Evolutionary conservation across 2,888 invertebrate species (phyloP).

Genomic region (Leptinotarsa peninsularis): DNA sequence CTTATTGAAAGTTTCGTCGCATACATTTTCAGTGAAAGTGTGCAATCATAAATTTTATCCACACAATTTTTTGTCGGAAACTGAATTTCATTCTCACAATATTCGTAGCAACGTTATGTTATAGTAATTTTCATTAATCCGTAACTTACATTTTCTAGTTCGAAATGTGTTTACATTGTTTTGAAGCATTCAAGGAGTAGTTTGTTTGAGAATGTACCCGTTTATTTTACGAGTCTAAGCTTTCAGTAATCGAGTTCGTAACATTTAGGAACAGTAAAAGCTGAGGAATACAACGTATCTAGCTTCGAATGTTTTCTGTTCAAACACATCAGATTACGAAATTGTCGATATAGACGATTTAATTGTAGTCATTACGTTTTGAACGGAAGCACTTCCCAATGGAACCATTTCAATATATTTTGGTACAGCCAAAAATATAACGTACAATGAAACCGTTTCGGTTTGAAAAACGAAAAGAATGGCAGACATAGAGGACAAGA

Average conservation of each 20-base stretch:
- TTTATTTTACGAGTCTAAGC: slow-evolving; percentile 12
- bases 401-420: too few species aligned
- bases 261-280: slow-evolving; percentile 13
- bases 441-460: too few species aligned
- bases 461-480: too few species aligned
- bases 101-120: neutral
- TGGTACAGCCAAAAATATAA: too few species aligned
- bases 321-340: neutral
- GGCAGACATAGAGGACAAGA: too few species aligned
- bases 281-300: slow-evolving; percentile 1
- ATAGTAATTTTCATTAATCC: slow-evolving; percentile 7
- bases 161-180: slow-evolving; percentile 25
- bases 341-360: neutral
- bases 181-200: neutral
- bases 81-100: neutral
- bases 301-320: neutral
- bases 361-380: too few species aligned
- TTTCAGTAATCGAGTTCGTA: slow-evolving; percentile 11
- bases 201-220: slow-evolving; percentile 6
- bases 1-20: too few species aligned
- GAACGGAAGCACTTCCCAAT: too few species aligned
- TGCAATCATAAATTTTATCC: too few species aligned
- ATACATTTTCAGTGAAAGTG: too few species aligned
- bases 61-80: neutral
- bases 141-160: neutral